Evolutionary conservation across 2,888 invertebrate species (phyloP), one percentile per base, ranked within the genome.

Genomic region (Brachylomia viminalis): DNA sequence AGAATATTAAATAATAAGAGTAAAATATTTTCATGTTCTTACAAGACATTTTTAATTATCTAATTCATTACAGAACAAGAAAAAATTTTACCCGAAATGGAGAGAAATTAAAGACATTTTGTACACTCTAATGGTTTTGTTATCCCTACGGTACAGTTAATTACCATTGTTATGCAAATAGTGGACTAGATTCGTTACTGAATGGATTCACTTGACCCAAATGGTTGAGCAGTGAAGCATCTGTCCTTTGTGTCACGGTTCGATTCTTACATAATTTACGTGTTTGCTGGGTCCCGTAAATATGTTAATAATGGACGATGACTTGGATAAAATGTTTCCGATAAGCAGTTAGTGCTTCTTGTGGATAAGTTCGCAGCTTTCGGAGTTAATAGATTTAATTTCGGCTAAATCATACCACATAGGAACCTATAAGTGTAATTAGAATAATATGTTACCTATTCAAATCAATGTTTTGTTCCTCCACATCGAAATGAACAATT

Each of bases 151-250:
- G 54, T 54, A 75, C 56, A 52, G 69, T 66, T 77, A 85, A 85
- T 85, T 82, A 69, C 52, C 66, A 75, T 27, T 64, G 72, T 75
- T 75, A 81, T 84, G 81, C 72, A 78, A 84, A 84, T 81, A 62
- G 56, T 71, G 81, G 30, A 61, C 82, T 69, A 81, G 77, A 66
- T 77, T 67, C 42, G 45, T 78, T 54, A 59, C 56, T 64, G n/a
- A 61, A 15, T n/a, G 59, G 68, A 23, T 72, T 67, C 56, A 77
- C 82, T 81, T 81, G 82, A 81, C 82, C 82, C 30, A 66, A 70
- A 81, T 70, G 56, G 61, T 56, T 54, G 33, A 64, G 42, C 33
- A 49, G 56, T 33, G 58, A 27, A 61, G 45, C 56, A n/a, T 58
- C 69, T 82, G 77, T 61, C 61, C 77, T 72, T 81, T 81, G 72